Evolutionary conservation across 2,888 invertebrate genomes (phyloP), one percentile per base, ranked within the genome.

Genomic region (Rotaria socialis): DNA sequence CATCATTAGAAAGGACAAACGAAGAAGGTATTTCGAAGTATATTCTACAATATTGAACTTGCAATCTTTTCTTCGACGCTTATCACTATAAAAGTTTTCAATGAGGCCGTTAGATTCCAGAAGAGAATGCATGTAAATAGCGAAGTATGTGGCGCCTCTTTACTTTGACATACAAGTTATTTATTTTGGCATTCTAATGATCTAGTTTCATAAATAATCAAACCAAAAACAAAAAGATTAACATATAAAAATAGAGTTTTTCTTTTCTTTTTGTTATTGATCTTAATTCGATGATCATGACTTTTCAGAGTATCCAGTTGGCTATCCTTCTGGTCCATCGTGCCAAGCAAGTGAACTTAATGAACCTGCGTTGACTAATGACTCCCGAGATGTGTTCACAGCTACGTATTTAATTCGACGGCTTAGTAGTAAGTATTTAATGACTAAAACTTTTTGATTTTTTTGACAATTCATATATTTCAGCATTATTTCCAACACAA

Each of bases 401-500:
- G 35, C 80, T 4, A 80, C 80, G 11, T 80, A 80, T 80, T 47
- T 80, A 80, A 47, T 80, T 47, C 43, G 47, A 80, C 80, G 80
- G 47, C n/a, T 80, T 11, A 80, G 47, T 47, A n/a, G 80, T 80
- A 47, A 47, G 80, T 47, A n/a, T 41, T 11, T 24, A 80, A 24
- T 24, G n/a, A n/a, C 4, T 3, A n/a, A 11, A n/a, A 80, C 7
- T 43, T 47, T 47, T 24, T 1, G 8, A 14, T 50, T 47, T 19
- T 47, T 24, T n/a, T 24, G n/a, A 43, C 14, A 47, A 11, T 80
- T 22, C 1, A 47, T 80, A 47, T 47, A 7, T 80, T 80, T 80
- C 80, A 80, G 47, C 80, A n/a, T 80, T 80, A 80, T 80, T 80
- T 47, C 47, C 80, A n/a, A 8, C 14, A 3, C 47, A 43, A 80